Evolutionary conservation across 2,888 invertebrate species (phyloP), one percentile per base, ranked within the genome.

Genomic region (Fissipunctia ypsillon): DNA sequence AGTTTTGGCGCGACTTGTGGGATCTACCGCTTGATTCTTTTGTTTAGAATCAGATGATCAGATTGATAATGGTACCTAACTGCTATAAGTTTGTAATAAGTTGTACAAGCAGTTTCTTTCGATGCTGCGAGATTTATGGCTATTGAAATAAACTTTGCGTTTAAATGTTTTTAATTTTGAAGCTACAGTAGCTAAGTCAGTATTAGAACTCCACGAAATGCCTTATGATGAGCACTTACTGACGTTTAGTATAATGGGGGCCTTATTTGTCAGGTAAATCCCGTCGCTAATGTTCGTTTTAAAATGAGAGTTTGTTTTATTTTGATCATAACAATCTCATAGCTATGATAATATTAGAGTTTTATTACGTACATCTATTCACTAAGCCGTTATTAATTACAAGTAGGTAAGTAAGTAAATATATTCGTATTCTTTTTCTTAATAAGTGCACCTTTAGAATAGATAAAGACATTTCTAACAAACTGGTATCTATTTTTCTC

Each of bases 1-100:
- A 69, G 67, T 74, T 81, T 81, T 80, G 73, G 74, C 78, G 73
- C 69, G 83, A 25, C 35, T 81, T 67, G 65, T 54, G 54, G 48
- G 56, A 68, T 69, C 14, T 38, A 25, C 14, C 9, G 52, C 14
- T 16, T 28, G 22, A 43, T 59, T 19, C 41, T 69, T 69, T 69
- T 43, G 43, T 74, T 80, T 60, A 28, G 41, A 22, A 48, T 48
- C 48, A 22, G 19, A 56, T 61, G 41, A 76, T 76, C 76, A 48
- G 31, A 31, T 54, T 31, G 25, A 28, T 3, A 25, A 41, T 52
- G 59, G 45, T 60, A 59, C 31, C 41, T 43, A 59, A 38, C 41
- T 43, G 25, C 31, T 38, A 74, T 74, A 57, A n/a, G 48, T 35
- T 72, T 73, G 56, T 72, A 57, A n/a, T 45, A 69, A 41, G 35